Evolutionary conservation across 2,113 vertebrate species (phyloP).

Genomic region (Oryzias celebensis): DNA sequence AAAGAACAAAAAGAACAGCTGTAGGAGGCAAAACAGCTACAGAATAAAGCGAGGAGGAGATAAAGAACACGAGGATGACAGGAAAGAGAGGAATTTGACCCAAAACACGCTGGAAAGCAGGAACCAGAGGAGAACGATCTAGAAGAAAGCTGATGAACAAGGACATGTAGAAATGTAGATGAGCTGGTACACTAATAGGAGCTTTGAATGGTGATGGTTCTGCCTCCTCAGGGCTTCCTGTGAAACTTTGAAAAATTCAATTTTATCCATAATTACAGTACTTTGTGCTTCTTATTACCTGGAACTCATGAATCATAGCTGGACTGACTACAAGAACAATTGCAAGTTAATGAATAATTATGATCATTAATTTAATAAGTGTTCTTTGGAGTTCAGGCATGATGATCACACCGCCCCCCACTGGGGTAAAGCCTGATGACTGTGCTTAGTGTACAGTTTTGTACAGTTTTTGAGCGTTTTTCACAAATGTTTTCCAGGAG

Average conservation of each 20-base stretch:
- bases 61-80: too few relatives aligned
- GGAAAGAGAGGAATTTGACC: too few relatives aligned
- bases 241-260: constrained; percentile 19
- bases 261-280: constrained; percentile 12
- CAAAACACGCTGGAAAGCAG: too few relatives aligned
- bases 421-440: not conserved
- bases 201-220: constrained; percentile 2
- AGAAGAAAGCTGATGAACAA: not conserved
- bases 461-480: not conserved
- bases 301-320: constrained; percentile 11
- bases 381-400: not conserved
- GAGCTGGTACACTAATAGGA: not conserved
- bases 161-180: not conserved
- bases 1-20: not conserved
- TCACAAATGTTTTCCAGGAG: constrained; percentile 75
- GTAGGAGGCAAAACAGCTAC: not conserved
- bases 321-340: not conserved
- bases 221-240: constrained; percentile 27
- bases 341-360: constrained; percentile 5
- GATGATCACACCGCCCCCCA: constrained; percentile 9
- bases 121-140: too few relatives aligned
- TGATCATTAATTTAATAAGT: constrained; percentile 8
- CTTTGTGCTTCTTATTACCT: not conserved
- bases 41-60: too few relatives aligned
- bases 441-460: not conserved